Conservation (phyloP, 2,113 vertebrate species). For the Corydoras maculifer region DNA sequence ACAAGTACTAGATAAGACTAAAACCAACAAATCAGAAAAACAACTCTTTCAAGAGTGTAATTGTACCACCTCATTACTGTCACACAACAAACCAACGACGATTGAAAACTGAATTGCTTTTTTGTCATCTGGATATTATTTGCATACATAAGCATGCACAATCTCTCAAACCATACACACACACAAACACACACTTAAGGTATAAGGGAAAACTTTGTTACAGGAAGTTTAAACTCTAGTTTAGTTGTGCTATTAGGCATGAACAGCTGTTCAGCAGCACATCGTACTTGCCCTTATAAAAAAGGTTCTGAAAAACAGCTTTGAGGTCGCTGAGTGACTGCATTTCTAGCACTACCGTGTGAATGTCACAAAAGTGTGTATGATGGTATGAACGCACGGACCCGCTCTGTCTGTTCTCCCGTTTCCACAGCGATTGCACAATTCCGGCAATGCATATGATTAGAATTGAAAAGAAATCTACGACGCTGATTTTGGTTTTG, state of each 20-base stretch:
- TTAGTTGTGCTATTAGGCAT: conserved; percentile 27
- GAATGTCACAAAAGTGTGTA: conserved; percentile 10
- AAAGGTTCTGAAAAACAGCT: conserved; percentile 3
- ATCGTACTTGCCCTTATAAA: conserved; percentile 6
- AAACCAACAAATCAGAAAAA: conserved; percentile 1
- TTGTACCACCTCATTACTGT: conserved; percentile 1
- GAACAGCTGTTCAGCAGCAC: conserved; percentile 1
- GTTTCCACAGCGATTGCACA: conserved; percentile 25
- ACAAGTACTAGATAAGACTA: background rate
- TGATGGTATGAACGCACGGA: background rate
- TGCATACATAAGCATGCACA: conserved; percentile 29
- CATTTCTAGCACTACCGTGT: background rate
- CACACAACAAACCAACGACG: conserved; percentile 22
- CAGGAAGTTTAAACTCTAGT: conserved; percentile 8
- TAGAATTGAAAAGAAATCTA: background rate
- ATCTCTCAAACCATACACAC: conserved; percentile 8
- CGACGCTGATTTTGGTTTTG: background rate
- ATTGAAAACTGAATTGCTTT: conserved; percentile 26
- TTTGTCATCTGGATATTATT: conserved; percentile 35
- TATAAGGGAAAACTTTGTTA: background rate
- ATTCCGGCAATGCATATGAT: conserved; percentile 4
- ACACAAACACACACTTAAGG: conserved; percentile 10
- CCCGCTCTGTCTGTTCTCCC: background rate
- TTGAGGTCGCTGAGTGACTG: conserved; percentile 4
- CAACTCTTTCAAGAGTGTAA: background rate